Conservation (phyloP, 2,113 vertebrate genomes). For the Morone saxatilis region DNA sequence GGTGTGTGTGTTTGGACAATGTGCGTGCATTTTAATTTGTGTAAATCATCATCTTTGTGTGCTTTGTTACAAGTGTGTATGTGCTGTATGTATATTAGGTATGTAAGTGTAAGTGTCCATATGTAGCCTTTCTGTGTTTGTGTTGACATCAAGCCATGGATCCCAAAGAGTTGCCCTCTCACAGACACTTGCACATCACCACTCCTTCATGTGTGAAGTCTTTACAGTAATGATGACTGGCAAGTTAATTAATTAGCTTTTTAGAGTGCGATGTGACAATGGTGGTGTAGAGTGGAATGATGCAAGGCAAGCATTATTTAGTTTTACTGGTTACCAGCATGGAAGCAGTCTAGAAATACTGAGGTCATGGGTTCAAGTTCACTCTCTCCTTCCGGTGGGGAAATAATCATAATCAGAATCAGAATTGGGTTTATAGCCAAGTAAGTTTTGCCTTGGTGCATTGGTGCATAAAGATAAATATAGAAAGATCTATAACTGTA, state of each 20-base stretch:
- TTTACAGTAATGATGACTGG: slow-evolving; percentile 38
- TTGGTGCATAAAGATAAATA: no score
- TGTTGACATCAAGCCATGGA: background rate
- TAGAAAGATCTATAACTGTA: no score
- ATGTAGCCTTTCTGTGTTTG: background rate
- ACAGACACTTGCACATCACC: background rate
- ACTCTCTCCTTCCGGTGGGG: no score
- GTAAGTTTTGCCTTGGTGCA: no score
- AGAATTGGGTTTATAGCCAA: no score
- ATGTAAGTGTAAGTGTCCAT: background rate
- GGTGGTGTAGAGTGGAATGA: background rate
- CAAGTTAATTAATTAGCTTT: slow-evolving; percentile 44
- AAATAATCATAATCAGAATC: no score
- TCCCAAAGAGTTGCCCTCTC: slow-evolving; percentile 1
- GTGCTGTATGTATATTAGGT: background rate
- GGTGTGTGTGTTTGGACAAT: slow-evolving; percentile 21
- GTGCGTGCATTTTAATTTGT: slow-evolving; percentile 4
- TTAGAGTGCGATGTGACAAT: slow-evolving; percentile 23
- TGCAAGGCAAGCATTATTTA: slow-evolving; percentile 25
- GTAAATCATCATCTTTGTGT: background rate
- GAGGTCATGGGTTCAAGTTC: background rate
- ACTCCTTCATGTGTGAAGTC: slow-evolving; percentile 14
- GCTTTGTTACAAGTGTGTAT: background rate
- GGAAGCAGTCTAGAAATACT: background rate
- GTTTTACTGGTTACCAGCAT: background rate